Evolutionary conservation across 2,888 invertebrate genomes (phyloP), one percentile per base, ranked within the genome.

Genomic region (Hofmannophila pseudospretella): DNA sequence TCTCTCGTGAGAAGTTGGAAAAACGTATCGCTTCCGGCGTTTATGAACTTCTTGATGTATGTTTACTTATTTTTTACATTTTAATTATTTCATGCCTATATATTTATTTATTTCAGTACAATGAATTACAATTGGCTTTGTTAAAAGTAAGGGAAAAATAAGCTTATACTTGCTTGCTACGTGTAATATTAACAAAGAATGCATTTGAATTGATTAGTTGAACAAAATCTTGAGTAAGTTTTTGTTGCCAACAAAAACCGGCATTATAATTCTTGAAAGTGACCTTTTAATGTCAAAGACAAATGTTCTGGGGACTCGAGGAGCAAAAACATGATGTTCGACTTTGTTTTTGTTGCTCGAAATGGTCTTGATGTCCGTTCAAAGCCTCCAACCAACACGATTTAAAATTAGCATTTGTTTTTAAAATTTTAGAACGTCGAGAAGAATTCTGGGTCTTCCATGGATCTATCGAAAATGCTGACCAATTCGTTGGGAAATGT

Each of bases 401-500:
- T 16, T 16, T 16, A 16, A 16, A 16, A 16, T 16, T 5, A 16
- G 16, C 16, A 16, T 16, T 16, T 16, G 5, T 16, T 16, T 16
- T 23, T 20, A 4, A 7, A 34, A 42, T 45, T 72, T 51, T 59
- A 71, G 77, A 69, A 73, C 36, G 49, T 85, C 2, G 73, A 71
- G 30, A 72, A 67, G 44, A 38, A 62, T 9, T 44, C 58, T 9
- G 69, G 57, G 9, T 47, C 54, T 5, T 51, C 74, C 0, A 45
- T 90, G 32, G 89, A 92, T 69, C 82, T 91, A 0, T 51, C 84
- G 16, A 72, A 82, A 3, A 81, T 88, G 51, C 63, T 93, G 5
- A 81, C 90, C n/a, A 92, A 95, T 63, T 90, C 90, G 19, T 59
- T 96, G 43, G 96, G 96, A 12, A 94, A 94, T 55, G 85, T 93